A percentile compares a stretch with the other conserved stretches of the same genome.
These are phyloP conservation scores for Okamejei kenojei DNA, from an alignment of 2,797 vertebrate genomes.

Conservation along the genomic window DNA sequence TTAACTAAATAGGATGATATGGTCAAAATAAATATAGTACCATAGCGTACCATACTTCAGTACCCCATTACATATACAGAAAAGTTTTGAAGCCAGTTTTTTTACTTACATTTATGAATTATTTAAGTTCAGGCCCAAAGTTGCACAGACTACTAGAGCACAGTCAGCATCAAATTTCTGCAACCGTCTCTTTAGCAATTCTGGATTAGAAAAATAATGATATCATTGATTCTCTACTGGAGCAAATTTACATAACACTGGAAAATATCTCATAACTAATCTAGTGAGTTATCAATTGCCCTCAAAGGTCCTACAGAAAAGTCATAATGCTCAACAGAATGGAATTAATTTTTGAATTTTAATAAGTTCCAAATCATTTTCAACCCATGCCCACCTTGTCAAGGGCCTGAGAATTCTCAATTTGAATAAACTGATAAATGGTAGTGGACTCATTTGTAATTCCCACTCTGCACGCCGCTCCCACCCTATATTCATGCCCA, in stretches of 20 bases:
- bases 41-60: neutral
- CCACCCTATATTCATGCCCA: neutral
- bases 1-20: neutral
- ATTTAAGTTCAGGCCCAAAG: neutral
- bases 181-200: neutral
- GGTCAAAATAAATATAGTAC: neutral
- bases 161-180: neutral
- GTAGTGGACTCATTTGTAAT: neutral
- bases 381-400: neutral
- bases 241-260: neutral
- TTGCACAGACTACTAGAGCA: neutral
- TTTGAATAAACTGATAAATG: neutral
- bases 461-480: neutral
- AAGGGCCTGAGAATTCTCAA: neutral
- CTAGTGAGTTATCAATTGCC: neutral
- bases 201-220: neutral
- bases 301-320: neutral
- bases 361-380: neutral
- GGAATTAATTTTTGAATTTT: neutral
- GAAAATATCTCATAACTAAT: neutral
- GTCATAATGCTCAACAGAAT: slow-evolving; percentile 8
- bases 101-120: slow-evolving; percentile 11
- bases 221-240: neutral
- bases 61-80: neutral
- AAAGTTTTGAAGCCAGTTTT: neutral